Base-by-base conservation (phyloP, 2,888 invertebrate genomes). In the Epirrhoe alternata region DNA sequence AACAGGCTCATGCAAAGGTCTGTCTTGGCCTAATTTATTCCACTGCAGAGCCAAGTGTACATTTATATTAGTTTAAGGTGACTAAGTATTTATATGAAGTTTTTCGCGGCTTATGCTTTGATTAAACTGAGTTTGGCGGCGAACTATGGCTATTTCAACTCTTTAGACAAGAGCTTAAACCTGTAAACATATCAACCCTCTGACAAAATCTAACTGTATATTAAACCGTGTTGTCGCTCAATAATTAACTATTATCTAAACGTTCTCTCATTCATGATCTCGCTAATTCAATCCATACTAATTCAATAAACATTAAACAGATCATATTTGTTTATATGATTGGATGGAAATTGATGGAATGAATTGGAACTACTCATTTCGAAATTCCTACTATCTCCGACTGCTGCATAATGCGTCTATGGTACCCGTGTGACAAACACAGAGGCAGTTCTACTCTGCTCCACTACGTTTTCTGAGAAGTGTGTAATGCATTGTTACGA, bases 401-500 rank as follows among this genome's bases (percentile, higher is more conserved):
- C 1, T 38, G 10, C 35, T 2, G 7, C 35, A 38, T 38, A n/a
- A 7, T 10, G 8, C 2, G 35, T 12, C 12, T 5, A 12, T 42
- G 12, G 12, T 7, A 7, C 38, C 38, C 12, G 38, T 42, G 38
- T 42, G 38, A 42, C 38, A 12, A 42, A 42, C 12, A 42, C 38
- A 42, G 38, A 12, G 10, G 12, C 38, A 42, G 5, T 42, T 12
- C 38, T 42, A 12, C 38, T 12, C 38, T 12, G 7, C 45, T 42
- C 42, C 14, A 38, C 49, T 54, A 58, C 45, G 1, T 30, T 57
- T 67, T 67, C 67, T 52, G 30, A 57, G 60, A 67, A 63, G 49
- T 59, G 50, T 51, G 62, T 66, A 63, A 63, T 64, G 66, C 69
- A 64, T 71, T 68, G 69, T 64, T 68, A 66, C 70, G 60, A 73